Evolutionary conservation across 2,888 invertebrate genomes (phyloP).

Genomic region (Lasioglossum lativentre): DNA sequence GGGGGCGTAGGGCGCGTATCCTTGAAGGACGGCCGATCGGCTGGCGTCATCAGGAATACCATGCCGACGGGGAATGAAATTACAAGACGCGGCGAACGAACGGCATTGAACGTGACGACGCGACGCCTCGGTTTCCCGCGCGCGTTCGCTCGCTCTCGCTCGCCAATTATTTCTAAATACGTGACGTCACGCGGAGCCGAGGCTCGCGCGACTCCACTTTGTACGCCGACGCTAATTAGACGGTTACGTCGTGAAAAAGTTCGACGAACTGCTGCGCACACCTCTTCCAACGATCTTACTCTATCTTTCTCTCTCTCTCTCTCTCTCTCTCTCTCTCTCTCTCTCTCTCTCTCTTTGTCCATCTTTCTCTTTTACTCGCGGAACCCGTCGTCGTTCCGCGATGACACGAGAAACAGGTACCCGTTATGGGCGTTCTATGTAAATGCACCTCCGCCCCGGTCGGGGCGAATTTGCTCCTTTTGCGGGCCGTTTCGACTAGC

Average conservation of each 20-base stretch:
- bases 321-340: neutral
- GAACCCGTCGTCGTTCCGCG: slow-evolving; percentile 15
- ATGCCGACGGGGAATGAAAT: slow-evolving; percentile 75
- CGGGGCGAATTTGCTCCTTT: slow-evolving; percentile 1
- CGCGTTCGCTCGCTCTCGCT: slow-evolving; percentile 33
- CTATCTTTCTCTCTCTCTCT: neutral
- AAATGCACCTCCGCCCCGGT: slow-evolving; percentile 29
- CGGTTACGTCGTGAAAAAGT: slow-evolving; percentile 61
- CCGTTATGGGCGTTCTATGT: slow-evolving; percentile 31
- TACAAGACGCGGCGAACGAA: slow-evolving; percentile 73
- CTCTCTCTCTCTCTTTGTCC: neutral
- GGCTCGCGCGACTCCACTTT: slow-evolving; percentile 48
- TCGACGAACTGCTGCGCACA: slow-evolving; percentile 42
- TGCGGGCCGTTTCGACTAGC: slow-evolving; percentile 11
- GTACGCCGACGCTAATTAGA: slow-evolving; percentile 62
- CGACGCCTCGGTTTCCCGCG: slow-evolving; percentile 68
- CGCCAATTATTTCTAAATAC: slow-evolving; percentile 77
- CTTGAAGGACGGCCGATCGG: slow-evolving; percentile 70
- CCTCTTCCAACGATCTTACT: neutral
- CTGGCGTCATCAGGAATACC: slow-evolving; percentile 72
- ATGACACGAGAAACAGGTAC: slow-evolving; percentile 22
- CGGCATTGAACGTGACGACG: slow-evolving; percentile 77
- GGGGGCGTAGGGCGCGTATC: slow-evolving; percentile 54
- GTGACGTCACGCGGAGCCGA: slow-evolving; percentile 63
- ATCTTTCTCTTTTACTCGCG: neutral